phyloP scores from a whole-genome alignment of 2,888 invertebrate genomes.

The Lasioglossum marginatum region DNA sequence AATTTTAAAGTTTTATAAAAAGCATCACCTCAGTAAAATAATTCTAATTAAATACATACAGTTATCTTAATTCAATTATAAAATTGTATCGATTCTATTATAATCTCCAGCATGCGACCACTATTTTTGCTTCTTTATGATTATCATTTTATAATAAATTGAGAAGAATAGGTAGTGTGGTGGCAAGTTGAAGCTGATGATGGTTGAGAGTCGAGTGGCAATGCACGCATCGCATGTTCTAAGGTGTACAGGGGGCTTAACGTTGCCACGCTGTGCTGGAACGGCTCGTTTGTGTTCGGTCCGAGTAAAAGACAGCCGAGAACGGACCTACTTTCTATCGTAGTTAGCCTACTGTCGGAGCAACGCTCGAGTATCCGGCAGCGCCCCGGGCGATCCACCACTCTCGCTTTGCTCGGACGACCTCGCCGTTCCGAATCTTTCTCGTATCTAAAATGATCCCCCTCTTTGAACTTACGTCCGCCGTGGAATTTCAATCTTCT shows the following conservation, averaged over 20 bases:
- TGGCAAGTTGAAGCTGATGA: too few species aligned
- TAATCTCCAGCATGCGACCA: too few species aligned
- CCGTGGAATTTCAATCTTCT: neutral
- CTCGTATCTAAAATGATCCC: slow-evolving; percentile 11
- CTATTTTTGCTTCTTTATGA: too few species aligned
- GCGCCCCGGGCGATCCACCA: slow-evolving; percentile 77
- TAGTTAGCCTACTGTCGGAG: slow-evolving; percentile 76
- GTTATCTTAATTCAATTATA: too few species aligned
- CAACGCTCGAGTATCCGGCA: slow-evolving; percentile 77
- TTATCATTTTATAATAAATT: too few species aligned
- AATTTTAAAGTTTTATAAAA: too few species aligned
- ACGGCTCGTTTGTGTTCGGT: slow-evolving; percentile 40
- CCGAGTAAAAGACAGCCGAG: slow-evolving; percentile 61
- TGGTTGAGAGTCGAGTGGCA: too few species aligned
- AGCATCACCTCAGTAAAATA: too few species aligned
- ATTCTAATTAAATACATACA: too few species aligned
- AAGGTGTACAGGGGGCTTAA: neutral
- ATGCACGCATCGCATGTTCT: neutral
- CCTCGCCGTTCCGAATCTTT: slow-evolving; percentile 25
- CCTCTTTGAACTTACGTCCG: neutral
- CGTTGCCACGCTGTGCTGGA: neutral
- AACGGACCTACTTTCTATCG: slow-evolving; percentile 82
- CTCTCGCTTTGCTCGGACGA: slow-evolving; percentile 74
- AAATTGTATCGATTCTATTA: too few species aligned
- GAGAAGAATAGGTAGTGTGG: too few species aligned